Conservation (phyloP, 2,797 vertebrate species). For the Balearica regulorum region DNA sequence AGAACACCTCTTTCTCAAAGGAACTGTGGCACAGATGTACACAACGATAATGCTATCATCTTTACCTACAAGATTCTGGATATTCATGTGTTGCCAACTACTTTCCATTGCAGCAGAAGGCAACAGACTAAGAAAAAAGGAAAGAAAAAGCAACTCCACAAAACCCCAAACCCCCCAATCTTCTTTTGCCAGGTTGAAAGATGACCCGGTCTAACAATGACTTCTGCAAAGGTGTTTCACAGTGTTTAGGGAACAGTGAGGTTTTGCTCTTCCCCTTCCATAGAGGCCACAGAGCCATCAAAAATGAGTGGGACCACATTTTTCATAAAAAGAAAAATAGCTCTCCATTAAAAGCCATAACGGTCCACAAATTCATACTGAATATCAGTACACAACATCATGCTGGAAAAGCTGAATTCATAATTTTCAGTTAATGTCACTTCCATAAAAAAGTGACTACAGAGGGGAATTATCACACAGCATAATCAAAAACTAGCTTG, state of each 20-base stretch:
- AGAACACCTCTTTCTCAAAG: conserved; percentile 25
- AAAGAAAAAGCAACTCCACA: background rate
- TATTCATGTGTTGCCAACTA: background rate
- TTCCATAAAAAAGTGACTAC: background rate
- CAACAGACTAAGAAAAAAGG: background rate
- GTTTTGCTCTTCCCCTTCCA: background rate
- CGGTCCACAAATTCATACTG: background rate
- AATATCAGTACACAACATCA: too few species aligned
- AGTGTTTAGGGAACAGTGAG: background rate
- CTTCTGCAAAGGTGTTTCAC: background rate
- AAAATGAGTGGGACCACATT: background rate
- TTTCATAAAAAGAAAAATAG: background rate
- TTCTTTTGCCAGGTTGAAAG: background rate
- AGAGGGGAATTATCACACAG: background rate
- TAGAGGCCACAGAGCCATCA: fast-evolving
- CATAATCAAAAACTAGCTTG: background rate
- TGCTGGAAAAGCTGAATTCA: background rate
- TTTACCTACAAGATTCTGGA: background rate
- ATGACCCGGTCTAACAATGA: background rate
- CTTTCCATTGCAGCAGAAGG: background rate
- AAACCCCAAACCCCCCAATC: background rate
- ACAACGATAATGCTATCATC: background rate
- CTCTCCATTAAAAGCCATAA: background rate
- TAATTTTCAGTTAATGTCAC: background rate
- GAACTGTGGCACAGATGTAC: background rate